These are phyloP conservation scores for Cettia cetti DNA, from an alignment of 2,113 vertebrate genomes.

Conservation along the genomic window DNA sequence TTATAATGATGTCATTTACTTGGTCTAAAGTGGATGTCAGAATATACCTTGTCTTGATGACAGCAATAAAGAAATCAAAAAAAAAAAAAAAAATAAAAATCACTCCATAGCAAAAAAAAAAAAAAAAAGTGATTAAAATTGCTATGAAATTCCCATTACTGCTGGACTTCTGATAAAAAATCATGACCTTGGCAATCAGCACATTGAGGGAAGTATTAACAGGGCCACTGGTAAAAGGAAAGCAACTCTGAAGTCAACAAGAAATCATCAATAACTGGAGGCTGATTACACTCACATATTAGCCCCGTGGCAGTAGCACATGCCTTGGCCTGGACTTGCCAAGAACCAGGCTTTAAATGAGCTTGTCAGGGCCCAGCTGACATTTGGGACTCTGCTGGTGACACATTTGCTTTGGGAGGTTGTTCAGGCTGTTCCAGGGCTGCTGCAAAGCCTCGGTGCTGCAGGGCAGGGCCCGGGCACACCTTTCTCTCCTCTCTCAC, in stretches of 20 bases:
- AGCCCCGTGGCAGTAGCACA: neutral
- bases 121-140: conserved; percentile 17
- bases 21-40: neutral
- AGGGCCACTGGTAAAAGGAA: neutral
- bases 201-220: neutral
- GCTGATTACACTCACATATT: neutral
- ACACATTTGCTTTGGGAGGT: fast-evolving
- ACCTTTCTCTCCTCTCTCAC: neutral
- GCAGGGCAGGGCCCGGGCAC: too few relatives aligned
- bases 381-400: neutral
- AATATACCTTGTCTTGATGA: neutral
- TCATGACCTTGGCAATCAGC: neutral
- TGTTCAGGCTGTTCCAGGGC: neutral
- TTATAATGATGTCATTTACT: neutral
- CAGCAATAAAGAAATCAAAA: neutral
- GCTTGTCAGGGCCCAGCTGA: neutral
- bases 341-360: neutral
- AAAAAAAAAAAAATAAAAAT: neutral
- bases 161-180: conserved; percentile 3
- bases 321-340: neutral
- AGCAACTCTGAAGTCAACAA: neutral
- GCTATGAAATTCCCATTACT: conserved; percentile 26
- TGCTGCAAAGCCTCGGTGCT: neutral
- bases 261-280: neutral
- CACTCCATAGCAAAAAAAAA: neutral